Conservation (phyloP, 1,140 invertebrate species). For the Vanessa tameamea region DNA sequence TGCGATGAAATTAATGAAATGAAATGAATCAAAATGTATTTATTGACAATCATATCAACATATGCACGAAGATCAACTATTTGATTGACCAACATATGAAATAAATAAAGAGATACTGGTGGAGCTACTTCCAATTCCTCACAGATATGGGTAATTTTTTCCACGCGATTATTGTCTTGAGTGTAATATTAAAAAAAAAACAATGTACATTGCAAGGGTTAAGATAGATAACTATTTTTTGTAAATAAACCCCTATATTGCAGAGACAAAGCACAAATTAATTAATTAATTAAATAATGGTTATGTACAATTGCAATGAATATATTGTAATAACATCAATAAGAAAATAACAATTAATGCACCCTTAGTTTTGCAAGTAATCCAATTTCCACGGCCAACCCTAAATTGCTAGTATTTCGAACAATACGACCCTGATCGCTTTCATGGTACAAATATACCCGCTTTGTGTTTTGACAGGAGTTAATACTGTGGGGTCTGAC, state of each 20-base stretch:
- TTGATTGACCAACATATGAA: no score
- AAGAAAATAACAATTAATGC: conserved; percentile 30
- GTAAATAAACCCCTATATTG: background rate
- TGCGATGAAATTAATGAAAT: no score
- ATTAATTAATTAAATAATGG: background rate
- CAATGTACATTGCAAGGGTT: no score
- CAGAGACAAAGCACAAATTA: background rate
- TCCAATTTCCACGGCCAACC: conserved; percentile 48
- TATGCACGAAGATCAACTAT: no score
- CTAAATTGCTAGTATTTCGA: conserved; percentile 37
- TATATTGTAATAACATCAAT: conserved; percentile 12
- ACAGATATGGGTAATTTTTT: no score
- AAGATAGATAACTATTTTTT: no score
- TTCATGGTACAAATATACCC: conserved; percentile 51
- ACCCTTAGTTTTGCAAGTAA: conserved; percentile 41
- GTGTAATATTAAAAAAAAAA: no score
- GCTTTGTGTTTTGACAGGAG: conserved; percentile 66
- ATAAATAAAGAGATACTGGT: no score
- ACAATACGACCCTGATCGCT: conserved; percentile 46
- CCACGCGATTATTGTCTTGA: no score
- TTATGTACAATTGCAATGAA: background rate
- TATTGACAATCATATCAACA: no score
- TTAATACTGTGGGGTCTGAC: conserved; percentile 55
- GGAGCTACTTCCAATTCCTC: no score
- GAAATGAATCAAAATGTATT: no score